Evolutionary conservation across 1,140 invertebrate species (phyloP).

Genomic region (Euborellia annulipes): DNA sequence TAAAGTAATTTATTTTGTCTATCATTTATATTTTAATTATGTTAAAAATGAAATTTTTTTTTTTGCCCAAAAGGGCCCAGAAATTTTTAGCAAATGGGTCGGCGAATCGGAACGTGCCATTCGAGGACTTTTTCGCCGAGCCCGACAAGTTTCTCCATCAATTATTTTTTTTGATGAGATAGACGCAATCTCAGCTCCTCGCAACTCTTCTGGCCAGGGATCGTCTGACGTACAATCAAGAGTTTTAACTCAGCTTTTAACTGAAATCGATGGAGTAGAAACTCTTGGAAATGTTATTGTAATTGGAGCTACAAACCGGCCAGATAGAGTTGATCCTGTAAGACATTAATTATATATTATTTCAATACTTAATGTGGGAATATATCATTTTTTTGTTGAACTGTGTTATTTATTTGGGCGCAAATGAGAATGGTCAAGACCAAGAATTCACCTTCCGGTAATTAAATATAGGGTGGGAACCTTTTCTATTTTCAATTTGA

Average conservation of each 20-base stretch:
- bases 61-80: slow-evolving; percentile 39
- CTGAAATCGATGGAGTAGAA: slow-evolving; percentile 82
- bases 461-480: neutral
- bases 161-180: slow-evolving; percentile 98
- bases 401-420: neutral
- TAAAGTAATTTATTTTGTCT: slow-evolving; percentile 44
- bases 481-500: neutral
- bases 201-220: too few relatives aligned
- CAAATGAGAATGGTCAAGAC: neutral
- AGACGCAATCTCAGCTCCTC: slow-evolving; percentile 50
- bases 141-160: slow-evolving; percentile 78
- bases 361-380: neutral
- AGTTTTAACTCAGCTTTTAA: slow-evolving; percentile 74
- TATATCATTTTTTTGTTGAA: neutral
- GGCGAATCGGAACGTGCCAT: slow-evolving; percentile 93
- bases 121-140: slow-evolving; percentile 79
- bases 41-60: neutral
- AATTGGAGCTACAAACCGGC: slow-evolving; percentile 92
- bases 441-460: neutral
- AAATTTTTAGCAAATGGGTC: slow-evolving; percentile 95
- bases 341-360: neutral
- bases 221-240: slow-evolving; percentile 49
- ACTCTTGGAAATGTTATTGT: slow-evolving; percentile 70
- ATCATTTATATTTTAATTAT: neutral
- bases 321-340: slow-evolving; percentile 77